phyloP scores from a whole-genome alignment of 2,888 invertebrate species.

The Eupithecia insigniata region DNA sequence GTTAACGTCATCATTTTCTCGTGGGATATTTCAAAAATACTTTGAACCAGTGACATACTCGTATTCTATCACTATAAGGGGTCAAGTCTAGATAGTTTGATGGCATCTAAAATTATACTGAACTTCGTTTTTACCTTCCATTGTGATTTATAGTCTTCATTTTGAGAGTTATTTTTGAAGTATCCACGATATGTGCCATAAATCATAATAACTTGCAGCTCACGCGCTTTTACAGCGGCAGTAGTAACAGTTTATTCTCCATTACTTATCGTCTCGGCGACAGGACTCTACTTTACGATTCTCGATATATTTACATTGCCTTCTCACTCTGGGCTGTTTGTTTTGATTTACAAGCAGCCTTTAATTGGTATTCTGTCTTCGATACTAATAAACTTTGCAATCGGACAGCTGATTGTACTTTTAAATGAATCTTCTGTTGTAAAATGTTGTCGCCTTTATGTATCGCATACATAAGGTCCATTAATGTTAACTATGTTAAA shows the following conservation, averaged over 20 bases:
- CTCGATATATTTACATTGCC: conserved; percentile 18
- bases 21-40: conserved; percentile 62
- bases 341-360: conserved; percentile 37
- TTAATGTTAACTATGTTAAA: conserved; percentile 1
- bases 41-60: not conserved
- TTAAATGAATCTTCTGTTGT: conserved; percentile 12
- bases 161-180: conserved; percentile 52
- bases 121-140: not conserved
- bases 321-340: conserved; percentile 28
- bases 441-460: not conserved
- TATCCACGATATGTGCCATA: conserved; percentile 67
- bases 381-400: conserved; percentile 28
- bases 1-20: conserved; percentile 61
- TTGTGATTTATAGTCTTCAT: not conserved
- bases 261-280: conserved; percentile 43
- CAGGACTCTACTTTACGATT: conserved; percentile 32
- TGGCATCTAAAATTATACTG: not conserved
- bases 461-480: not conserved
- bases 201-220: conserved; percentile 73
- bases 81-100: conserved; percentile 3
- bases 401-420: conserved; percentile 19
- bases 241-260: conserved; percentile 70
- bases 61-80: not conserved
- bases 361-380: conserved; percentile 34
- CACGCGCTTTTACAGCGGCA: conserved; percentile 75